phyloP scores from a whole-genome alignment of 2,797 vertebrate species.

The Rallus crepitans region DNA sequence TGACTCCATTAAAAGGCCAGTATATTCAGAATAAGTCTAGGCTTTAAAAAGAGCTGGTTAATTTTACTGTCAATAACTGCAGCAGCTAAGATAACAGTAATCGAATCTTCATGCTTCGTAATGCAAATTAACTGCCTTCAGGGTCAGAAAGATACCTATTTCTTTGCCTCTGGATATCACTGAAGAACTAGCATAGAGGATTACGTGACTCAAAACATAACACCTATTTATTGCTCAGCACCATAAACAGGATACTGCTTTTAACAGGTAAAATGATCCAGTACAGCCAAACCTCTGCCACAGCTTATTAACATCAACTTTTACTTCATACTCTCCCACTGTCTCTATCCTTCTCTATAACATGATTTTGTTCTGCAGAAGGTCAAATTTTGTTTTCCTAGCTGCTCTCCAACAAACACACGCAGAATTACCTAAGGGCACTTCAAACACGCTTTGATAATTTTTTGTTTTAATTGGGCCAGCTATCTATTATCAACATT shows the following conservation, averaged over 20 bases:
- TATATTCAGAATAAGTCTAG: background rate
- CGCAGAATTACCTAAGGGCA: conserved; percentile 66
- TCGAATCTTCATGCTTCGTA: conserved; percentile 43
- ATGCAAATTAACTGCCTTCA: background rate
- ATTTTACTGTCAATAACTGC: conserved; percentile 41
- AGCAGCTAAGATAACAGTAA: conserved; percentile 41
- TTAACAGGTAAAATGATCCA: conserved; percentile 20
- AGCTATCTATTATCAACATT: conserved; percentile 73
- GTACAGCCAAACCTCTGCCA: background rate
- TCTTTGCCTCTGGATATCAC: background rate
- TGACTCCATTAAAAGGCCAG: background rate
- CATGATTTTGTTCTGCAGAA: conserved; percentile 31
- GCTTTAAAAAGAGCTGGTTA: conserved; percentile 5
- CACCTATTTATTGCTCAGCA: conserved; percentile 7
- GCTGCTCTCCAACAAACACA: background rate
- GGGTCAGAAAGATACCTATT: background rate
- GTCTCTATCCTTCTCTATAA: background rate
- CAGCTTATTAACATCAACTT: conserved; percentile 8
- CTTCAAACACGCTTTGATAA: conserved; percentile 71
- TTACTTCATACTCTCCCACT: background rate
- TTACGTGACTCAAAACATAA: conserved; percentile 13
- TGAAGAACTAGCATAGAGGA: background rate
- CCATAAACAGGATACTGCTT: background rate
- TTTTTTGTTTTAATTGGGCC: conserved; percentile 72
- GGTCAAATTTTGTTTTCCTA: conserved; percentile 70